Conservation (phyloP, 2,797 vertebrate species). For the Dallia pectoralis region DNA sequence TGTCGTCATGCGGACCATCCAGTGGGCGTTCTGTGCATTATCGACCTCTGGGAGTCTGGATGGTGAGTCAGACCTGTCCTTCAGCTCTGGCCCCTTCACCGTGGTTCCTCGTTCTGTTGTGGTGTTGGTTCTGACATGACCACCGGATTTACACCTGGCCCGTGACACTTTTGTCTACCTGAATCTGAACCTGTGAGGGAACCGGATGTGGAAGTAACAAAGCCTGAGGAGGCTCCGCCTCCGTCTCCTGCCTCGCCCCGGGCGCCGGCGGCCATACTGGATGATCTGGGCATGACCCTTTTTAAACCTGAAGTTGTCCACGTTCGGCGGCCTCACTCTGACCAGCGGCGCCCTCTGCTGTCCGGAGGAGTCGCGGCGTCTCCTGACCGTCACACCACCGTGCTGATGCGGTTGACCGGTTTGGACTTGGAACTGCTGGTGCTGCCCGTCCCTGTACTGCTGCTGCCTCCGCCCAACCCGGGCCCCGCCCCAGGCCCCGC, state of each 20-base stretch:
- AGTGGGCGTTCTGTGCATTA: background rate
- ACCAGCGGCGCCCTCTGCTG: slow-evolving; percentile 50
- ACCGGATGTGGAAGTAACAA: slow-evolving; percentile 78
- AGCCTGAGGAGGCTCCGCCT: slow-evolving; percentile 71
- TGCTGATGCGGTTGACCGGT: slow-evolving; percentile 89
- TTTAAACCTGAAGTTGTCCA: slow-evolving; percentile 26
- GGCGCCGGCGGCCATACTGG: slow-evolving; percentile 49
- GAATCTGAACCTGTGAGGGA: slow-evolving; percentile 51
- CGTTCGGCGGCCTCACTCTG: slow-evolving; percentile 39
- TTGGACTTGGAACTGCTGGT: slow-evolving; percentile 81
- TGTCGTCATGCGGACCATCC: background rate
- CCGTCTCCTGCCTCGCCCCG: slow-evolving; percentile 46
- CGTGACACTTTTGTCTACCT: background rate
- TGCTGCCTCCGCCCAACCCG: slow-evolving; percentile 49
- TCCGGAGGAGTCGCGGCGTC: slow-evolving; percentile 31
- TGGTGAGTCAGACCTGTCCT: background rate
- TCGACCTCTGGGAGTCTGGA: background rate
- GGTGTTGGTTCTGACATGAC: background rate
- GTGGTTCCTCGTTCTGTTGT: background rate
- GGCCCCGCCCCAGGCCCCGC: slow-evolving; percentile 59
- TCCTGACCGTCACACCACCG: slow-evolving; percentile 79
- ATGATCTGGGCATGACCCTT: slow-evolving; percentile 48
- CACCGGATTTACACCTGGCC: background rate
- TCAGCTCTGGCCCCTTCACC: background rate
- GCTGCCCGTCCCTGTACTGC: slow-evolving; percentile 40